Percentiles rank a stretch among this genome's conserved stretches.
Evolutionary conservation across 2,113 vertebrate species (phyloP).

Genomic region (Lophochroa leadbeateri): DNA sequence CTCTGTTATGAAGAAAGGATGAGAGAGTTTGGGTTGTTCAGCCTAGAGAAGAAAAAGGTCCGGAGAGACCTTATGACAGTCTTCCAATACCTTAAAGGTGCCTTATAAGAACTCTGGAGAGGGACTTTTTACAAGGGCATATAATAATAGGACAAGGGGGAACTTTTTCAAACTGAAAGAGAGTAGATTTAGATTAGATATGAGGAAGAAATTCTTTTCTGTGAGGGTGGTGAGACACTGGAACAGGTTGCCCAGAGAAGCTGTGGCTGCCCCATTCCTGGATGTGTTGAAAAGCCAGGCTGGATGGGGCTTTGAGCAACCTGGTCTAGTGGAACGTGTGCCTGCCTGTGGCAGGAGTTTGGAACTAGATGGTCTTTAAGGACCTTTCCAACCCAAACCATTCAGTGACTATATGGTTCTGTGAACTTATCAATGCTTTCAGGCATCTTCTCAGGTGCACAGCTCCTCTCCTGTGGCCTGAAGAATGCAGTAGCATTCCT

Average conservation of each 20-base stretch:
- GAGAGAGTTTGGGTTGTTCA: not conserved
- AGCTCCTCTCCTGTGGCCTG: not conserved
- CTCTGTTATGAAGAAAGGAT: not conserved
- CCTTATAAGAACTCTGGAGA: not conserved
- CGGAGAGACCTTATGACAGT: not conserved
- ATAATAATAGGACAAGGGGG: not conserved
- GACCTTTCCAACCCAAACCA: not conserved
- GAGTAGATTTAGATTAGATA: not conserved
- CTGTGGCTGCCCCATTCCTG: not conserved
- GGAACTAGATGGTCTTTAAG: not conserved
- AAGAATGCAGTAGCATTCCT: not conserved
- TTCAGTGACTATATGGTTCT: not conserved
- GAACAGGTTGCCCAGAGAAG: not conserved
- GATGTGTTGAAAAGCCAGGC: not conserved
- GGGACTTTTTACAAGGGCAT: not conserved
- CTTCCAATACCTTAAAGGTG: not conserved
- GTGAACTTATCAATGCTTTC: not conserved
- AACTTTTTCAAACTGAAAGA: not conserved
- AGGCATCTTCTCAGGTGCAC: not conserved
- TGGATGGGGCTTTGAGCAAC: not conserved
- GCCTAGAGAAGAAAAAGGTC: not conserved
- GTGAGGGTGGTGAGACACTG: not conserved
- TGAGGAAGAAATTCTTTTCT: not conserved
- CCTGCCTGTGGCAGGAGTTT: not conserved
- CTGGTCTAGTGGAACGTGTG: not conserved